phyloP scores from a whole-genome alignment of 1,140 invertebrate genomes.

The Cotesia chilonis region DNA sequence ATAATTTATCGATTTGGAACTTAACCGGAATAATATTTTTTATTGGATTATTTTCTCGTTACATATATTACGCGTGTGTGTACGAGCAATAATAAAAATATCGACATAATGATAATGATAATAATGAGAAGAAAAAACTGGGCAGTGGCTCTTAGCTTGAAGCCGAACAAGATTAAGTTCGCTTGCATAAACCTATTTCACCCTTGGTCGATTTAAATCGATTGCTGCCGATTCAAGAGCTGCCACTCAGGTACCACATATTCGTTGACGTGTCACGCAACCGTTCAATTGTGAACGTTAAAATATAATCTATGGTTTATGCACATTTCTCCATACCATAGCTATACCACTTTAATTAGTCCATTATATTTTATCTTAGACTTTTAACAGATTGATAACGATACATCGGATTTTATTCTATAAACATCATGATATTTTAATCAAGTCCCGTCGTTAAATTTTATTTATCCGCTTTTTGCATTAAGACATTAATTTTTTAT shows the following conservation, averaged over 20 bases:
- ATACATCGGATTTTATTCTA: too few species aligned
- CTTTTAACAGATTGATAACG: too few species aligned
- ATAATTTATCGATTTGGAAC: slow-evolving; percentile 38
- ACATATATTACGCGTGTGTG: not conserved
- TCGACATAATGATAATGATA: not conserved
- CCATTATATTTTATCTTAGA: not conserved
- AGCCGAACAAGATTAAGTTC: slow-evolving; percentile 22
- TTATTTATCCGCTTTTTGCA: too few species aligned
- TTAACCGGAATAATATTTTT: slow-evolving; percentile 40
- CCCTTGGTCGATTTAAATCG: slow-evolving; percentile 45
- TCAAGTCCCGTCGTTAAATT: too few species aligned
- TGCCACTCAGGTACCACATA: slow-evolving; percentile 2
- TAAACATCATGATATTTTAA: too few species aligned
- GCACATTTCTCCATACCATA: not conserved
- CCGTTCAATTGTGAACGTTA: slow-evolving; percentile 17
- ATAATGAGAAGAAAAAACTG: not conserved
- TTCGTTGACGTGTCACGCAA: slow-evolving; percentile 37
- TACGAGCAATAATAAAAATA: not conserved
- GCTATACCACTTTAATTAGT: slow-evolving; percentile 8
- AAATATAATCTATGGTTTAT: slow-evolving; percentile 16
- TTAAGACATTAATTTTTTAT: too few species aligned
- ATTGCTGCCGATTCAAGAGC: slow-evolving; percentile 37
- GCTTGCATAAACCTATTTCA: slow-evolving; percentile 45
- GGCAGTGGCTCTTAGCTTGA: slow-evolving; percentile 19
- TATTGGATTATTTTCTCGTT: slow-evolving; percentile 10